Evolutionary conservation across 2,113 vertebrate genomes (phyloP), one percentile per base, ranked within the genome.

Genomic region (Phylloscopus whistleri): DNA sequence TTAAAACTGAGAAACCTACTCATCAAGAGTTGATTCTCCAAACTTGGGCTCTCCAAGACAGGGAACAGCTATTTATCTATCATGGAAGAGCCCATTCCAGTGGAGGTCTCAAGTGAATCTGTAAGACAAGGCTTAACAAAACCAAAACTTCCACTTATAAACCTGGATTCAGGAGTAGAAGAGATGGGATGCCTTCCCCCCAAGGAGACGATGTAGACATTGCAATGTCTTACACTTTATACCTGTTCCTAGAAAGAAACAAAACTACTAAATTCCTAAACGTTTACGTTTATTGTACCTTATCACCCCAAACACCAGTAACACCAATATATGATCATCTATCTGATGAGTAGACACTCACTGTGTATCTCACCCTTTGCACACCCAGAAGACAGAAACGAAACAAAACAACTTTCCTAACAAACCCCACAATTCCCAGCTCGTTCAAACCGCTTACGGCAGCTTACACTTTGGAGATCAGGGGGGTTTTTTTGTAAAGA

Each of bases 401-500:
- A 68, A 76, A 28, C 62, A 70, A 46, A 75, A 48, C 73, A 90
- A 91, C 78, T 89, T 87, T 82, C 39, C 82, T 17, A 24, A 55
- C 35, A 84, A 74, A 85, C 18, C 64, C 39, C 35, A 11, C 30
- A 87, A 60, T 35, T 75, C 56, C 44, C 48, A 72, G 33, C 35
- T 89, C 88, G 27, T 69, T n/a, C 52, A 77, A 82, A 24, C 23
- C 33, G 28, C 16, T 17, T 37, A 35, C 0, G 1, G 55, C 48
- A 63, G 41, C 74, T 69, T 4, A 18, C 31, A 70, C 11, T 76
- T 9, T 2, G n/a, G 20, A 26, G 27, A 59, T 8, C 5, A 1
- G 8, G 9, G 9, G 2, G 4, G 1, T 3, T 20, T 55, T 2
- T 19, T 16, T 28, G 14, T 17, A 27, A 37, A 53, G 1, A 10